Evolutionary conservation across 2,797 vertebrate species (phyloP).

Genomic region (Hybognathus amarus): DNA sequence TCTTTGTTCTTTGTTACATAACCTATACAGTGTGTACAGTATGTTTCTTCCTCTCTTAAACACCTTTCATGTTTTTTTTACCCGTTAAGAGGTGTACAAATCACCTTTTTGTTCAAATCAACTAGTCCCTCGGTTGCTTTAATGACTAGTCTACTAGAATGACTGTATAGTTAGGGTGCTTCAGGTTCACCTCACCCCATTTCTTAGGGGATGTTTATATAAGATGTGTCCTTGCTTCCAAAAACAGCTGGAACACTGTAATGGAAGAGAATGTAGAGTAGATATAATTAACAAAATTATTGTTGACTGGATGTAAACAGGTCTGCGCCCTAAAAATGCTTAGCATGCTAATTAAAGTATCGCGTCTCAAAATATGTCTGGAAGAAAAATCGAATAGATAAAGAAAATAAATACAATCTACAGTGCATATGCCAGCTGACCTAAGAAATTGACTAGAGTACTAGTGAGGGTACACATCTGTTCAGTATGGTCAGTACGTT

Average conservation of each 20-base stretch:
- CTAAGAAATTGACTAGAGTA: background rate
- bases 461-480: background rate
- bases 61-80: background rate
- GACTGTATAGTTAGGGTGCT: background rate
- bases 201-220: background rate
- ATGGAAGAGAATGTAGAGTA: background rate
- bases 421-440: background rate
- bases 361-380: background rate
- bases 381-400: background rate
- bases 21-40: conserved; percentile 11
- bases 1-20: conserved; percentile 42
- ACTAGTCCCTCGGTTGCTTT: background rate
- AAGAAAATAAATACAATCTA: background rate
- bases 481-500: background rate
- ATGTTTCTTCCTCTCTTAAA: background rate
- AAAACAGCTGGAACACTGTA: background rate
- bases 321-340: background rate
- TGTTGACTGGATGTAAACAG: background rate
- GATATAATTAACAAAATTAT: background rate
- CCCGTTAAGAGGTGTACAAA: background rate
- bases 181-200: background rate
- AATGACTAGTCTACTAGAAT: background rate
- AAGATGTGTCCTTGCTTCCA: background rate
- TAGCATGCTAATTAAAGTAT: background rate
- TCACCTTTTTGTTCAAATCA: background rate